Percentiles rank a stretch among this genome's conserved stretches.
Conservation (phyloP, 2,113 vertebrate species). For the Hydropotes inermis region DNA sequence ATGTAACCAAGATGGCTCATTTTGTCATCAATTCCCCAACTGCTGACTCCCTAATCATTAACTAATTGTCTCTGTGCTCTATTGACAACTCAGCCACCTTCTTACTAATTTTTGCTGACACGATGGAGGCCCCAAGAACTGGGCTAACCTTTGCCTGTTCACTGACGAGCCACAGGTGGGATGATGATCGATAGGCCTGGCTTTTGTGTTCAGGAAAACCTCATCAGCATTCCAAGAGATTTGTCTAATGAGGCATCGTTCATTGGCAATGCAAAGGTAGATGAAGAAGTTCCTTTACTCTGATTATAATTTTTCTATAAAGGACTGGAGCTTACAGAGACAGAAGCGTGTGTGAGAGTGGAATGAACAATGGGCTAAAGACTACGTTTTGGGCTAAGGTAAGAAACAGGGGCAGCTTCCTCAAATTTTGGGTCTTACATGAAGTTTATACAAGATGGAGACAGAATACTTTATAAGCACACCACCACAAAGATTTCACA, state of each 20-base stretch:
- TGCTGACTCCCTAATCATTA: conserved; percentile 93
- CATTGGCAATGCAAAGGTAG: conserved; percentile 89
- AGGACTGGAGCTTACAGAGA: neutral
- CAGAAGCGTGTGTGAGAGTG: neutral
- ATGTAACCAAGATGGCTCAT: conserved; percentile 91
- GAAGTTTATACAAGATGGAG: neutral
- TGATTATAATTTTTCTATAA: conserved; percentile 37
- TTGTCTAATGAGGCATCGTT: conserved; percentile 97
- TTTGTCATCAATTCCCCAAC: conserved; percentile 91
- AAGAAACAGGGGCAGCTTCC: neutral
- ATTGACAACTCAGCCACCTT: conserved; percentile 89
- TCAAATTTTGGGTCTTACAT: neutral
- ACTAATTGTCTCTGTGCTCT: conserved; percentile 96
- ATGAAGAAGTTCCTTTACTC: conserved; percentile 80
- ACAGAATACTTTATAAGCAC: neutral
- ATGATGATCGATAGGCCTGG: conserved; percentile 93
- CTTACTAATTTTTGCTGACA: conserved; percentile 98
- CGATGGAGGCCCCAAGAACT: conserved; percentile 85
- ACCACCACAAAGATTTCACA: neutral
- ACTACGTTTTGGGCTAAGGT: rapidly evolving
- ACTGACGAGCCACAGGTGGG: conserved; percentile 88
- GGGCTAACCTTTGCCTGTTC: conserved; percentile 94
- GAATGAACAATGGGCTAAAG: neutral
- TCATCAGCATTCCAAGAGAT: conserved; percentile 93
- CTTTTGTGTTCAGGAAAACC: conserved; percentile 93